Percentiles rank a stretch among this genome's conserved stretches.
These are phyloP conservation scores for Alcedo quadribrachys DNA, from an alignment of 2,797 vertebrate species.

Conservation along the genomic window DNA sequence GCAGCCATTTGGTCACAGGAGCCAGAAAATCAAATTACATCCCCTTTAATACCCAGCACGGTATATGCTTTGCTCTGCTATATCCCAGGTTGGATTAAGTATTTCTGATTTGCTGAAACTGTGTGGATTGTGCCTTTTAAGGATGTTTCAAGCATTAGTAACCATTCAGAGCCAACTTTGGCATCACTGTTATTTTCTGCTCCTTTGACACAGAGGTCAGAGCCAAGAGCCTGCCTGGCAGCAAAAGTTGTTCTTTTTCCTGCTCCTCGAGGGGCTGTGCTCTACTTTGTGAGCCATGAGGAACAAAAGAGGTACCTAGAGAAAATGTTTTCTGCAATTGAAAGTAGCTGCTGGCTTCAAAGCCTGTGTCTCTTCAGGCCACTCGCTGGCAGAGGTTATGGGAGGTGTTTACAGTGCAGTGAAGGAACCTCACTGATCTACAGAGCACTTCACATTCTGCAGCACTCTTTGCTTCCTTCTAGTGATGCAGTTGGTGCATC, in stretches of 20 bases:
- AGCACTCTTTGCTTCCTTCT: neutral
- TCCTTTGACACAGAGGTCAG: neutral
- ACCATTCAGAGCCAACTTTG: neutral
- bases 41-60: neutral
- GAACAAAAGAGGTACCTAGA: neutral
- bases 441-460: neutral
- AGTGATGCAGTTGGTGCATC: neutral
- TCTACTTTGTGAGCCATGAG: neutral
- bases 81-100: neutral
- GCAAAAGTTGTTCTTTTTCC: neutral
- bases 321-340: neutral
- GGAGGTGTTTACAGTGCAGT: neutral
- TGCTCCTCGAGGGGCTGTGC: neutral
- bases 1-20: neutral
- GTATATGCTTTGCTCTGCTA: neutral
- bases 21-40: constrained; percentile 13
- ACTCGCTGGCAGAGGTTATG: neutral
- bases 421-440: neutral
- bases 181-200: neutral
- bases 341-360: neutral
- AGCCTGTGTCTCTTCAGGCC: neutral
- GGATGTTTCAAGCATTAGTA: neutral
- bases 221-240: neutral
- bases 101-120: neutral
- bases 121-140: neutral